Evolutionary conservation across 2,888 invertebrate genomes (phyloP), one percentile per base, ranked within the genome.

Genomic region (Lissonota sp.): DNA sequence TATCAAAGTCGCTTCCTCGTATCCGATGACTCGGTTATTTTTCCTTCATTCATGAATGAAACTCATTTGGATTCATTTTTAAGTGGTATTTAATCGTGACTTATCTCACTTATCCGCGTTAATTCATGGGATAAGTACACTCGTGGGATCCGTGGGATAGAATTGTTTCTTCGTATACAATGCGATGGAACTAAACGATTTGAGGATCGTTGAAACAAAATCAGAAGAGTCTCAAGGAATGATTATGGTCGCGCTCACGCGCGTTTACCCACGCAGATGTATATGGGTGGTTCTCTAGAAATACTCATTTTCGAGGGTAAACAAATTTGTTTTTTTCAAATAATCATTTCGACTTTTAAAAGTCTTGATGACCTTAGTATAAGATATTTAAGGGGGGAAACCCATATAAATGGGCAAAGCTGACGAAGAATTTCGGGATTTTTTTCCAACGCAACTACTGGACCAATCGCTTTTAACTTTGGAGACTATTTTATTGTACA

Each of bases 1-100:
- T 14, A 53, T 53, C 14, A 12, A 53, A 53, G 26, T 26, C 8
- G 16, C 26, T 63, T 70, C 16, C 26, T 49, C 63, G 16, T 58
- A 7, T 63, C 49, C 14, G 26, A n/a, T 26, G n/a, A n/a, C 16
- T 26, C n/a, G 8, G 8, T 26, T 46, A 60, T 37, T 16, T 63
- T 63, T 39, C 8, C 39, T 51, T 55, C 55, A n/a, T 62, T 74
- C 55, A 42, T 60, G 49, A 71, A 74, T 74, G 40, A 70, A 46
- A 60, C 46, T 67, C 37, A 44, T 74, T 72, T 60, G 64, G 55
- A 71, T 71, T 71, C 62, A n/a, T 60, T 81, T 74, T 67, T 63
- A 78, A 82, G 49, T 57, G 70, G 53, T 16, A 26, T 40, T 73
- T 77, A 73, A 80, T 80, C 77, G 60, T 39, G 69, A 40, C 57